Evolutionary conservation across 1,140 invertebrate genomes (phyloP), one percentile per base, ranked within the genome.

Genomic region (Papilio xuthus): DNA sequence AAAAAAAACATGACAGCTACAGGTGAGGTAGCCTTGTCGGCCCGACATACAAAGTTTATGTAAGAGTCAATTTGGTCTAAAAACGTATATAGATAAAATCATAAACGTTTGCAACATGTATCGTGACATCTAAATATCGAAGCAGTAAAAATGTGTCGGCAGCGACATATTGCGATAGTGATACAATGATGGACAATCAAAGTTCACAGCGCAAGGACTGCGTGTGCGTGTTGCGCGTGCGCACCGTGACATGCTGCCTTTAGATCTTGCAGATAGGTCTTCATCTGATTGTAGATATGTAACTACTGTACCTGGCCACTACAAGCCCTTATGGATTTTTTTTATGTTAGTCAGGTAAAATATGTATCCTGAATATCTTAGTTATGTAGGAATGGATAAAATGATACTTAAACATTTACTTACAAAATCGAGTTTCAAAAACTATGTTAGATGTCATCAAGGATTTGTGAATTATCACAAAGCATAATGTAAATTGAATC

Each of bases 401-500:
- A n/a, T n/a, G n/a, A n/a, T n/a, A n/a, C n/a, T n/a, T n/a, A 2
- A 32, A 32, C 32, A 32, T 32, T 44, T 12, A 44, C 13, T 44
- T 44, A 44, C 9, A 9, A 44, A 44, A 44, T 15, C 0, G 18
- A 53, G 28, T 37, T 23, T 70, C 2, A 18, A 70, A 70, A 70
- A 70, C 69, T 41, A n/a, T 37, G 28, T 13, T 12, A 69, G 0
- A 72, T 42, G n/a, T 44, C 70, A 72, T 42, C 67, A 70, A 70
- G 56, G 1, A 56, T 26, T 15, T 23, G 41, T 23, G 9, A 44
- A 4, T 72, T 42, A 26, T 44, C 41, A 15, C 9, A 42, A 15
- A 47, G 12, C 44, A 28, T 72, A 20, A 73, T 73, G 20, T 44
- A 76, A 75, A 76, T 76, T 76, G 32, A 76, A 28, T 56, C 23